phyloP scores from a whole-genome alignment of 1,140 invertebrate genomes.

The Liolophura sinensis region DNA sequence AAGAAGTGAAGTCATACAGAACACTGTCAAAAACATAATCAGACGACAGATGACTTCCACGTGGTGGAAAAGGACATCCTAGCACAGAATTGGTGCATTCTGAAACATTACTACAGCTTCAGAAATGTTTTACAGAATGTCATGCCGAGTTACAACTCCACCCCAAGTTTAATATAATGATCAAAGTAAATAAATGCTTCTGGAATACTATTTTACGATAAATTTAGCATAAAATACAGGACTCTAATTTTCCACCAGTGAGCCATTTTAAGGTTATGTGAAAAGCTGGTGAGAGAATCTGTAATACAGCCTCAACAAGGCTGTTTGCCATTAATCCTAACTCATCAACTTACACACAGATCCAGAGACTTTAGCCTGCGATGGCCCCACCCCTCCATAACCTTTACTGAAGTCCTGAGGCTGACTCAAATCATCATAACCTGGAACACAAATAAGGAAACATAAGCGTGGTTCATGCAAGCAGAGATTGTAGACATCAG shows the following conservation, averaged over 20 bases:
- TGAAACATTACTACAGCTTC: too few relatives aligned
- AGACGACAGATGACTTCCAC: neutral
- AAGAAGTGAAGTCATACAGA: neutral
- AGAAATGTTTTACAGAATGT: too few relatives aligned
- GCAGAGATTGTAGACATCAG: neutral
- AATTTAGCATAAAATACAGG: neutral
- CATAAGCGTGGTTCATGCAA: neutral
- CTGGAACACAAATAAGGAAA: slow-evolving; percentile 58
- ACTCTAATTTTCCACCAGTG: too few relatives aligned
- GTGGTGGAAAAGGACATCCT: neutral
- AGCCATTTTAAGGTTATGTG: neutral
- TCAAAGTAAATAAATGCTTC: too few relatives aligned
- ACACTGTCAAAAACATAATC: neutral
- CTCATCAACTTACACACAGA: too few relatives aligned
- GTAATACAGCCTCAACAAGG: neutral
- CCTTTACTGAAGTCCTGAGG: slow-evolving; percentile 67
- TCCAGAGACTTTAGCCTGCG: slow-evolving; percentile 61
- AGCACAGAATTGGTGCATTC: too few relatives aligned
- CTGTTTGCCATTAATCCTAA: neutral
- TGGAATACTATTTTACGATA: neutral
- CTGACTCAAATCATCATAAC: slow-evolving; percentile 69
- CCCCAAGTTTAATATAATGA: too few relatives aligned
- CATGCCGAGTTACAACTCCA: too few relatives aligned
- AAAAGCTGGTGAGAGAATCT: neutral
- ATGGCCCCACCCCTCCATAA: slow-evolving; percentile 60